These are phyloP conservation scores for Spatulosminthurus flaviceps DNA, from an alignment of 2,888 invertebrate genomes.

Conservation along the genomic window DNA sequence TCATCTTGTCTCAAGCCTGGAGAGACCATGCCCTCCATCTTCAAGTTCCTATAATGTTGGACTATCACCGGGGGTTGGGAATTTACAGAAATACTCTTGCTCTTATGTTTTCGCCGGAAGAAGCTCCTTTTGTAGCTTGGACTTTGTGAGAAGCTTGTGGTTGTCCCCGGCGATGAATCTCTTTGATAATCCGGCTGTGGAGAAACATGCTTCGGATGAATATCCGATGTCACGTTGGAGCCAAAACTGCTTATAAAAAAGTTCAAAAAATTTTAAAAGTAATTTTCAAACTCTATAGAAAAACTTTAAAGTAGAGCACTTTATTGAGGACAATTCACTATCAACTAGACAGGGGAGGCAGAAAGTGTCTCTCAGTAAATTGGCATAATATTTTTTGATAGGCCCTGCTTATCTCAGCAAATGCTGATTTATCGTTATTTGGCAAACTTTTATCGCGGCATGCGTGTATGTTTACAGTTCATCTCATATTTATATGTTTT, in stretches of 20 bases:
- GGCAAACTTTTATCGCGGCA: too few species aligned
- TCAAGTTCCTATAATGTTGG: slow-evolving; percentile 49
- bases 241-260: slow-evolving; percentile 13
- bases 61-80: slow-evolving; percentile 50
- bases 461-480: too few species aligned
- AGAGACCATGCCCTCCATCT: slow-evolving; percentile 42
- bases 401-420: too few species aligned
- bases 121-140: slow-evolving; percentile 62
- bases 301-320: neutral
- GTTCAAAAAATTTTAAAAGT: neutral
- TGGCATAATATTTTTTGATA: neutral
- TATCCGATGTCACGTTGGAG: neutral
- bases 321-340: too few species aligned
- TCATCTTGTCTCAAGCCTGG: slow-evolving; percentile 36
- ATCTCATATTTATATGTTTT: too few species aligned
- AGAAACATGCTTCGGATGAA: slow-evolving; percentile 25
- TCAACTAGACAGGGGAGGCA: too few species aligned
- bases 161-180: slow-evolving; percentile 22
- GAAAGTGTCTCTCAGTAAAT: neutral
- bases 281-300: neutral
- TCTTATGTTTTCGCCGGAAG: slow-evolving; percentile 62
- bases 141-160: slow-evolving; percentile 55
- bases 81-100: slow-evolving; percentile 55
- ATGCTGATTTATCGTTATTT: too few species aligned
- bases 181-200: slow-evolving; percentile 22